Conservation (phyloP, 2,113 vertebrate genomes). For the Oncorhynchus keta region DNA sequence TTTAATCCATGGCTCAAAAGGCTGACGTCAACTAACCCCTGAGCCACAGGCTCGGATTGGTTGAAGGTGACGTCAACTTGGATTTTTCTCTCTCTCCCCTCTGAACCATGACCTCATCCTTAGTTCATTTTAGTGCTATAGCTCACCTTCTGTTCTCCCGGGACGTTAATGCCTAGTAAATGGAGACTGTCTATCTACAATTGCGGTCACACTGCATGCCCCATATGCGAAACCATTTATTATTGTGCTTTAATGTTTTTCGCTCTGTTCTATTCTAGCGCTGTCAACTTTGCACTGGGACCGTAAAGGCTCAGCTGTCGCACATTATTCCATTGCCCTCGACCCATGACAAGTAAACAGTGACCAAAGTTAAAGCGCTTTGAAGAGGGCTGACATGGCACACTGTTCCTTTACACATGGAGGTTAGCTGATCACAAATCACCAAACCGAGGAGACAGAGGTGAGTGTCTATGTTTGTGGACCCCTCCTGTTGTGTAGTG, state of each 20-base stretch:
- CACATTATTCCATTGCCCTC: conserved; percentile 19
- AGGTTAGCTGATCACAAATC: conserved; percentile 36
- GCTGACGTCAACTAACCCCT: conserved; percentile 82
- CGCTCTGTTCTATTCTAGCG: conserved; percentile 29
- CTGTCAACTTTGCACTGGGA: conserved; percentile 51
- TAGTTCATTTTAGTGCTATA: conserved; percentile 81
- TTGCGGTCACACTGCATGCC: neutral
- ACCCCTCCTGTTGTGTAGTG: neutral
- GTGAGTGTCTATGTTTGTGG: conserved; percentile 52
- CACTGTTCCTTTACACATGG: conserved; percentile 46
- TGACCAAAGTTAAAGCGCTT: conserved; percentile 32
- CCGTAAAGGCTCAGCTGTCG: conserved; percentile 32
- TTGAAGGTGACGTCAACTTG: conserved; percentile 85
- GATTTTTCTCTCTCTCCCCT: conserved; percentile 50
- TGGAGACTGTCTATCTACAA: conserved; percentile 28
- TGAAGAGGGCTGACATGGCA: conserved; percentile 36
- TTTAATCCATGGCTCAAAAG: conserved; percentile 72
- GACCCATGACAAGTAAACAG: conserved; percentile 60
- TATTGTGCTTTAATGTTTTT: conserved; percentile 32
- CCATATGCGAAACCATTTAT: neutral
- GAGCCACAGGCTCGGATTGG: conserved; percentile 83
- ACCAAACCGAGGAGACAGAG: conserved; percentile 53
- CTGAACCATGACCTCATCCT: conserved; percentile 88
- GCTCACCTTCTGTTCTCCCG: conserved; percentile 69
- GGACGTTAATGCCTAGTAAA: conserved; percentile 46